Evolutionary conservation across 2,888 invertebrate species (phyloP).

Genomic region (Crocallis elinguaria): DNA sequence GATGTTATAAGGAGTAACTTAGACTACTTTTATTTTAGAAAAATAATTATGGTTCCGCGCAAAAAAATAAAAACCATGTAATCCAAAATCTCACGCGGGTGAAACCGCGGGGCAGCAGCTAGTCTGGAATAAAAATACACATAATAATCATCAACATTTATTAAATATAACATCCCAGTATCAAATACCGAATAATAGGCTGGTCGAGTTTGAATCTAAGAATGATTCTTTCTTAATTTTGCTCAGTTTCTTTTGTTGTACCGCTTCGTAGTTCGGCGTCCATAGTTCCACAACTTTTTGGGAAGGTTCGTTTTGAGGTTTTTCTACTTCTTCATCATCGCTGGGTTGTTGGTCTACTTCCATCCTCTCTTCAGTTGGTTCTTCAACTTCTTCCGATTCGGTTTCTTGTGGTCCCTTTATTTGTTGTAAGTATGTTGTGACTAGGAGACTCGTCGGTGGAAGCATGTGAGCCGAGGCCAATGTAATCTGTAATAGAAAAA

Average conservation of each 20-base stretch:
- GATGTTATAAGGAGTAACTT: too few relatives aligned
- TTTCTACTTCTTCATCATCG: constrained; percentile 66
- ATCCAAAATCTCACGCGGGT: too few relatives aligned
- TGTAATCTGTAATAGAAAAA: constrained; percentile 61
- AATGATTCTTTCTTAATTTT: constrained; percentile 68
- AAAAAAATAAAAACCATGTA: too few relatives aligned
- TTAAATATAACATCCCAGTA: not conserved
- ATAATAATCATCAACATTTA: constrained; percentile 14
- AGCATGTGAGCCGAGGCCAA: constrained; percentile 76
- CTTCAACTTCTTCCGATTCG: constrained; percentile 45
- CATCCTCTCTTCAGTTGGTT: constrained; percentile 48
- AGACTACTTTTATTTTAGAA: too few relatives aligned
- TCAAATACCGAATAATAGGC: constrained; percentile 56
- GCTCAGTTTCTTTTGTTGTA: constrained; percentile 75
- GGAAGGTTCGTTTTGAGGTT: constrained; percentile 40
- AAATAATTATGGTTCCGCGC: too few relatives aligned
- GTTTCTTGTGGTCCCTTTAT: constrained; percentile 62
- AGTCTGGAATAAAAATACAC: not conserved
- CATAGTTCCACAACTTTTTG: constrained; percentile 64
- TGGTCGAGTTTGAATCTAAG: constrained; percentile 59
- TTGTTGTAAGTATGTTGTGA: constrained; percentile 71
- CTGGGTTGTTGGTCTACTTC: constrained; percentile 58
- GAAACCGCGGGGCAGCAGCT: too few relatives aligned
- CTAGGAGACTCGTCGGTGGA: constrained; percentile 71
- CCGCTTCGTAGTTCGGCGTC: constrained; percentile 71